Conservation (phyloP, 1,140 invertebrate genomes). For the Drosophila mojavensis region DNA sequence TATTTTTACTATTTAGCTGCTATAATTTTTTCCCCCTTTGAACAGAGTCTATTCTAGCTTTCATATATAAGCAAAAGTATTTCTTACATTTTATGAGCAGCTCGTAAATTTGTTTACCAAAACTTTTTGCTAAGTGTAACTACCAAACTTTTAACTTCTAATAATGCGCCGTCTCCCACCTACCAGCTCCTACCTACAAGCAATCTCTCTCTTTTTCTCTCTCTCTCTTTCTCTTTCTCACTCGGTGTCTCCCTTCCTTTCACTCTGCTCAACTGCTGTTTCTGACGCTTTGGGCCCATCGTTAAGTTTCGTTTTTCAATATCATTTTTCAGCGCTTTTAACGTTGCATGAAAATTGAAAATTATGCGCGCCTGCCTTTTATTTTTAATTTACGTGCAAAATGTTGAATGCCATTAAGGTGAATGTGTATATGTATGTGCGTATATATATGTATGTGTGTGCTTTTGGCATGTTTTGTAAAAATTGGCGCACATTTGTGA, state of each 20-base stretch:
- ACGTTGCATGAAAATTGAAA: conserved; percentile 55
- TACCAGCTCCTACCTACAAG: background rate
- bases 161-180: background rate
- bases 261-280: background rate
- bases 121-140: conserved; percentile 25
- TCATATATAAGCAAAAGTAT: background rate
- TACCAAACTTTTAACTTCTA: conserved; percentile 19
- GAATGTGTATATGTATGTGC: conserved; percentile 3
- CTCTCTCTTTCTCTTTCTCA: no score
- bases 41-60: background rate
- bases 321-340: conserved; percentile 50
- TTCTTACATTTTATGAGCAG: background rate
- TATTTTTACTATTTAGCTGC: no score
- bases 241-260: no score
- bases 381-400: conserved; percentile 60
- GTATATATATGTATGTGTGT: conserved; percentile 12
- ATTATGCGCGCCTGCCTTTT: conserved; percentile 53
- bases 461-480: conserved; percentile 35
- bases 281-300: conserved; percentile 13
- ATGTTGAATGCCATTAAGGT: conserved; percentile 37
- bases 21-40: no score
- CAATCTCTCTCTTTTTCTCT: no score
- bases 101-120: background rate
- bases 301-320: conserved; percentile 60
- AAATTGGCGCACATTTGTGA: conserved; percentile 57